Conservation (phyloP, 2,888 invertebrate genomes). For the Thalpophila matura region DNA sequence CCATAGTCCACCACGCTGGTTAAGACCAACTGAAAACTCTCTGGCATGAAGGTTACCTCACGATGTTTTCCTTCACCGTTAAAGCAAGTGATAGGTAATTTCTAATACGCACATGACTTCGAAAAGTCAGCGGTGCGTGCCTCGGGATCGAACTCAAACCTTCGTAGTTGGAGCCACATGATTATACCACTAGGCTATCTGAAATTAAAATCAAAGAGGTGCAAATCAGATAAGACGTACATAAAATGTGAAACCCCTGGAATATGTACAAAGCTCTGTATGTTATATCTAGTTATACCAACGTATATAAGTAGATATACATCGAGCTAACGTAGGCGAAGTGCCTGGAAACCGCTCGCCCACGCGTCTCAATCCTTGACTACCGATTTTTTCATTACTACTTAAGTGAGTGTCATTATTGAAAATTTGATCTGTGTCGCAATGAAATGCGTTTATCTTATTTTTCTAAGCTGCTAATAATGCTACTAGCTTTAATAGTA, state of each 20-base stretch:
- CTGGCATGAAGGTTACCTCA: too few species aligned
- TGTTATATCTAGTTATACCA: conserved; percentile 9
- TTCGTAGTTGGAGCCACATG: too few species aligned
- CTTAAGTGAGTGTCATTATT: conserved; percentile 28
- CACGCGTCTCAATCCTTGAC: conserved; percentile 49
- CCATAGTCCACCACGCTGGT: too few species aligned
- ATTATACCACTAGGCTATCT: too few species aligned
- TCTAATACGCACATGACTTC: too few species aligned
- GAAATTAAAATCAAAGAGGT: conserved; percentile 21
- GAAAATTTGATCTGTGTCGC: conserved; percentile 36
- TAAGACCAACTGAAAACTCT: too few species aligned
- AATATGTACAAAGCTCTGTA: conserved; percentile 39
- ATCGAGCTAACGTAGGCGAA: conserved; percentile 32
- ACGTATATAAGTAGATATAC: conserved; percentile 17
- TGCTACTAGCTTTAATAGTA: background rate
- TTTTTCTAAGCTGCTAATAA: background rate
- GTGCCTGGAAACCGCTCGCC: conserved; percentile 62
- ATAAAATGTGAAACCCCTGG: conserved; percentile 36
- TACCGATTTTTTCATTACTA: conserved; percentile 49
- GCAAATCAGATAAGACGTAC: conserved; percentile 26
- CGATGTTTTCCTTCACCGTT: too few species aligned
- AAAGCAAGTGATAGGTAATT: too few species aligned
- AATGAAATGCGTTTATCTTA: background rate
- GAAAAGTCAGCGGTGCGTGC: too few species aligned
- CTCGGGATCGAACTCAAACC: too few species aligned